phyloP scores from a whole-genome alignment of 2,888 invertebrate genomes.

The Epistrophella euchroma region DNA sequence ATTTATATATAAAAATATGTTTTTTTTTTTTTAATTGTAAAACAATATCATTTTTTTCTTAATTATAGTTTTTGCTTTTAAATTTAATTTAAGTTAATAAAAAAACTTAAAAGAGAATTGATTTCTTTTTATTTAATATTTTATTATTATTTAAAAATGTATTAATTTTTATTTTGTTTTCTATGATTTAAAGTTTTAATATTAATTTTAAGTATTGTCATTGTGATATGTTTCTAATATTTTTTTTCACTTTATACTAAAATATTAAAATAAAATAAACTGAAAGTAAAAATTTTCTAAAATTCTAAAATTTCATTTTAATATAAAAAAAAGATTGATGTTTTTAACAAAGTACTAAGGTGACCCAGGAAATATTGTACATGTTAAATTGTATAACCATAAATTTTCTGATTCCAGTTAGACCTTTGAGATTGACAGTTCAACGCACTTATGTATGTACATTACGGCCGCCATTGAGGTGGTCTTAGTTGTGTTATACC shows the following conservation, averaged over 20 bases:
- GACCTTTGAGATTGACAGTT: too few species aligned
- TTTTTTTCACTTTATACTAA: slow-evolving; percentile 77
- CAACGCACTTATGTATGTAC: too few species aligned
- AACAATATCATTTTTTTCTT: slow-evolving; percentile 68
- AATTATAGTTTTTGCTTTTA: slow-evolving; percentile 39
- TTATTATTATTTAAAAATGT: slow-evolving; percentile 36
- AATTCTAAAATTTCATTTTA: slow-evolving; percentile 6
- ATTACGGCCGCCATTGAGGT: too few species aligned
- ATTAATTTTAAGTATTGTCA: slow-evolving; percentile 83
- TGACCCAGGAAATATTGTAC: not conserved
- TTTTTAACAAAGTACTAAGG: not conserved
- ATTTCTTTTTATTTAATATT: slow-evolving; percentile 39
- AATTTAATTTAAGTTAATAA: slow-evolving; percentile 52
- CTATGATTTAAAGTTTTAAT: slow-evolving; percentile 76
- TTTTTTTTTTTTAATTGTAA: slow-evolving; percentile 29
- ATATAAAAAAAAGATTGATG: not conserved
- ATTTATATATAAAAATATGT: slow-evolving; percentile 64
- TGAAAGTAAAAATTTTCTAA: slow-evolving; percentile 11
- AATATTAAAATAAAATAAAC: slow-evolving; percentile 28
- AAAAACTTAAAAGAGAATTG: slow-evolving; percentile 48
- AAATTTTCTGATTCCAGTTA: too few species aligned
- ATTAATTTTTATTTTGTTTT: slow-evolving; percentile 69
- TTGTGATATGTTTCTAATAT: slow-evolving; percentile 83
- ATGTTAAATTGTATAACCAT: too few species aligned
- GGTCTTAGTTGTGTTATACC: too few species aligned